phyloP scores from a whole-genome alignment of 1,140 invertebrate species.

The Trachymyrmex septentrionalis region DNA sequence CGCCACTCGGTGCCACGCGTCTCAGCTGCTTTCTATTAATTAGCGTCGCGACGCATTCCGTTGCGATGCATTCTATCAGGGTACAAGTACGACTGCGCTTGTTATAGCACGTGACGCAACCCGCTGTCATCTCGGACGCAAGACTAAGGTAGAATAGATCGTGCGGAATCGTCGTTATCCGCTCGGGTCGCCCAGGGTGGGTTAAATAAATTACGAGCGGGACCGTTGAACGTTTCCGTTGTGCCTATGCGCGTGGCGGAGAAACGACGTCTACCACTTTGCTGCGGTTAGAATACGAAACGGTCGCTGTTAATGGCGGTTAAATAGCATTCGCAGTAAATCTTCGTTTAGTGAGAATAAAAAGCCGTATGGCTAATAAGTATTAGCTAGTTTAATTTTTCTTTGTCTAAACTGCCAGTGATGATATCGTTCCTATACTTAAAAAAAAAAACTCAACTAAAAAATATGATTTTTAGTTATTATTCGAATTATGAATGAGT shows the following conservation, averaged over 20 bases:
- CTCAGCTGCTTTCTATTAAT: slow-evolving; percentile 61
- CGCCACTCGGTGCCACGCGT: slow-evolving; percentile 28
- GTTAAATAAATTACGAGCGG: slow-evolving; percentile 55
- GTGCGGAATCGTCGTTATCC: slow-evolving; percentile 45
- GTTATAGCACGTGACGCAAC: slow-evolving; percentile 48
- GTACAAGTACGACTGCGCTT: slow-evolving; percentile 12
- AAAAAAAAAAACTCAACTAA: no score
- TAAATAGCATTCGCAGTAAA: slow-evolving; percentile 15
- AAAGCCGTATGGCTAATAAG: neutral
- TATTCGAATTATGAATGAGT: no score
- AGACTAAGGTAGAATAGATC: slow-evolving; percentile 19
- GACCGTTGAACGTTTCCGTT: slow-evolving; percentile 37
- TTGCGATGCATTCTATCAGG: neutral
- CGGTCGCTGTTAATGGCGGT: slow-evolving; percentile 41
- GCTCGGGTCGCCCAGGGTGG: neutral
- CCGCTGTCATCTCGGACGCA: slow-evolving; percentile 18
- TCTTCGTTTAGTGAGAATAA: slow-evolving; percentile 41
- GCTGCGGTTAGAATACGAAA: slow-evolving; percentile 46
- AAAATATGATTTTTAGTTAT: no score
- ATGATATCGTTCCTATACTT: neutral
- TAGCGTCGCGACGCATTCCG: slow-evolving; percentile 42
- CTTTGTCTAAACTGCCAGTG: neutral
- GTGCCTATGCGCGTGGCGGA: slow-evolving; percentile 18
- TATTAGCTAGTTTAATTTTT: slow-evolving; percentile 6
- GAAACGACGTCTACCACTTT: slow-evolving; percentile 51